A percentile compares a stretch with the other conserved stretches of the same genome.
Evolutionary conservation across 2,113 vertebrate genomes (phyloP).

Genomic region (Cebus imitator): DNA sequence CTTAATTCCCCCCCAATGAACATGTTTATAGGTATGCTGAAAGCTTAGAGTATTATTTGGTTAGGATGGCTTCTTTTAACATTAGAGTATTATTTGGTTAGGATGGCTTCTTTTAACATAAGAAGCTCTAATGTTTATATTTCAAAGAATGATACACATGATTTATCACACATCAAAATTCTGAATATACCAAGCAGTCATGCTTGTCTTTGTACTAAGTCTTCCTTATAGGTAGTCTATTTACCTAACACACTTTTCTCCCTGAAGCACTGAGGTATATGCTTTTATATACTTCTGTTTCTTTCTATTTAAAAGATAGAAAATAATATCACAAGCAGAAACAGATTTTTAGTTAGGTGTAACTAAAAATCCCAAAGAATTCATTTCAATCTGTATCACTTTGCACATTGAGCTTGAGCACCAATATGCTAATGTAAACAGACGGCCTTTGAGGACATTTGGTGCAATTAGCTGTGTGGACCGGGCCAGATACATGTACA

Average conservation of each 20-base stretch:
- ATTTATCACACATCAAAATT: background rate
- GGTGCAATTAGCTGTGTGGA: background rate
- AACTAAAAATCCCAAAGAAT: background rate
- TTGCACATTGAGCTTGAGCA: background rate
- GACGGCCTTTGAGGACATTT: too few species aligned
- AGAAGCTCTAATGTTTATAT: background rate
- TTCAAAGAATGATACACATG: background rate
- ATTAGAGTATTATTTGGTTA: background rate
- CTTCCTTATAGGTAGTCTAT: background rate
- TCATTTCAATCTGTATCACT: background rate
- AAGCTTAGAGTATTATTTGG: background rate
- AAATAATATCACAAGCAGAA: background rate
- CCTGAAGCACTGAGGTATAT: background rate
- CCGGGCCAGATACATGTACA: background rate
- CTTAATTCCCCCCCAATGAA: conserved; percentile 17
- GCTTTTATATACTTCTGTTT: background rate
- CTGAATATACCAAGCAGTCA: background rate
- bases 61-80: background rate
- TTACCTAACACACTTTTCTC: background rate
- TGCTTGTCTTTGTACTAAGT: background rate
- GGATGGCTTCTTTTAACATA: background rate
- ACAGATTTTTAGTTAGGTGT: too few species aligned
- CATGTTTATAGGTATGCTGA: conserved; percentile 5
- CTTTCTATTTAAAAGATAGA: background rate
- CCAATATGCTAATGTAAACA: background rate